Conservation (phyloP, 2,797 vertebrate genomes). For the Gambelia wislizenii region DNA sequence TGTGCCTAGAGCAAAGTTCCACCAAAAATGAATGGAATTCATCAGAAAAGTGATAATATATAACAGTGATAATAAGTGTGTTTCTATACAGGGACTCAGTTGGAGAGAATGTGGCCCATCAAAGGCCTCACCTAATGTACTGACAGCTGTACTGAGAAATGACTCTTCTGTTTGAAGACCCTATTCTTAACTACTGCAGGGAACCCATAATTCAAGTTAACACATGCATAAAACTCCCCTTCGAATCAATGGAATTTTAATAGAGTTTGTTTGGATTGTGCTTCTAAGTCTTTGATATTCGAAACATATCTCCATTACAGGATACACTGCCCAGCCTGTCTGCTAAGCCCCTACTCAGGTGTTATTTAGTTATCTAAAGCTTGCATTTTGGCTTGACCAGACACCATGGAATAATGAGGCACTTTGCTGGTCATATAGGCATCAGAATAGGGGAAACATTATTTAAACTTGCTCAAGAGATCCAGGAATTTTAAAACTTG, state of each 20-base stretch:
- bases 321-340: background rate
- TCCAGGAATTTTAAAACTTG: background rate
- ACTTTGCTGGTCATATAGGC: background rate
- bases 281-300: background rate
- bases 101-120: background rate
- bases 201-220: background rate
- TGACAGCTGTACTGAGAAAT: background rate
- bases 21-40: background rate
- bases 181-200: background rate
- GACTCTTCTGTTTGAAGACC: background rate
- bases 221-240: background rate
- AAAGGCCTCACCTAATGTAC: background rate
- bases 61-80: background rate
- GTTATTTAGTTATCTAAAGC: background rate
- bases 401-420: background rate
- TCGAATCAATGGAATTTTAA: background rate
- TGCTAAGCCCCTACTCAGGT: too few relatives aligned
- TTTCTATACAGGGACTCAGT: background rate
- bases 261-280: background rate
- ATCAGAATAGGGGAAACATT: background rate
- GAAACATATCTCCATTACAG: background rate
- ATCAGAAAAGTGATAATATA: background rate
- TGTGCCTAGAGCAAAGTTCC: slow-evolving; percentile 16
- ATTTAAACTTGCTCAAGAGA: background rate
- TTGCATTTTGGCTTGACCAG: background rate